Evolutionary conservation across 2,797 vertebrate genomes (phyloP).

Genomic region (Philypnodon macrostomus): DNA sequence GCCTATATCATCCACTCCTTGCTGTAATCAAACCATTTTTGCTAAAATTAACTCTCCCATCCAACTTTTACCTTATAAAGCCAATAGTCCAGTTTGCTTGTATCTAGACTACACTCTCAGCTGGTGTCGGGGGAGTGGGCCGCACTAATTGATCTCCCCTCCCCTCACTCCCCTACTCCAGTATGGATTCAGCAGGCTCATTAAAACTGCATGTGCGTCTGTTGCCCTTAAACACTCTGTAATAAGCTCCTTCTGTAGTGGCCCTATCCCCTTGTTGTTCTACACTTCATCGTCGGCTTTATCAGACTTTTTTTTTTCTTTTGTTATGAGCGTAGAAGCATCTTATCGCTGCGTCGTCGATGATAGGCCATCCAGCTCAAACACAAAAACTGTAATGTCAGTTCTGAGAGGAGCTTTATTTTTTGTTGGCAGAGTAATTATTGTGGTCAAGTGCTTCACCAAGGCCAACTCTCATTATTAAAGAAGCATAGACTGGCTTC

Average conservation of each 20-base stretch:
- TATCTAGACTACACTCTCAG: not conserved
- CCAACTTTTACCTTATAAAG: not conserved
- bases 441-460: conserved; percentile 17
- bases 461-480: conserved; percentile 14
- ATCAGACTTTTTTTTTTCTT: conserved; percentile 15
- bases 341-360: conserved; percentile 46
- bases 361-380: conserved; percentile 31
- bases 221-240: conserved; percentile 32
- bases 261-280: conserved; percentile 11
- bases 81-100: not conserved
- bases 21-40: not conserved
- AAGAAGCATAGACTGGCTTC: conserved; percentile 33
- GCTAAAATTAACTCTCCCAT: not conserved
- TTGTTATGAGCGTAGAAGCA: conserved; percentile 28
- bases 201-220: conserved; percentile 43
- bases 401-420: conserved; percentile 23
- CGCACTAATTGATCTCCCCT: conserved; percentile 50
- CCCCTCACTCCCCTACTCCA: conserved; percentile 30
- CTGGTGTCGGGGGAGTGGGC: conserved; percentile 30
- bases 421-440: conserved; percentile 40
- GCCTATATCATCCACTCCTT: too few species aligned
- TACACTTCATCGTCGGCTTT: conserved; percentile 15
- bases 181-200: conserved; percentile 28
- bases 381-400: conserved; percentile 15
- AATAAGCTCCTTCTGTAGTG: conserved; percentile 35